phyloP scores from a whole-genome alignment of 2,797 vertebrate species.

The Salmo trutta region DNA sequence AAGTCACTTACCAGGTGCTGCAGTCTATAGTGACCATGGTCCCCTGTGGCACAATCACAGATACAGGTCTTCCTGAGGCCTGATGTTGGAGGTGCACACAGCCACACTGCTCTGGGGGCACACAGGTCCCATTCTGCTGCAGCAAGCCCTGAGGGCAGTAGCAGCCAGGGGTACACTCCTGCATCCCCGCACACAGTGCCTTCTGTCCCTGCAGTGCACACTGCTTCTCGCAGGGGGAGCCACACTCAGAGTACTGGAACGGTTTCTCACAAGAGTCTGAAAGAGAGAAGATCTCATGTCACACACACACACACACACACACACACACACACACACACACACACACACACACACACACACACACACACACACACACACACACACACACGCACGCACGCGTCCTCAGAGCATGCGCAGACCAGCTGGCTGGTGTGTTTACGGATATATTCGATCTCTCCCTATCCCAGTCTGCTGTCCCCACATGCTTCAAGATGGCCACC shows the following conservation, averaged over 20 bases:
- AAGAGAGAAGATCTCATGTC: not conserved
- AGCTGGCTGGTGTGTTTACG: too few species aligned
- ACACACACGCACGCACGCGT: not conserved
- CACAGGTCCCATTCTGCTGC: slow-evolving; percentile 80
- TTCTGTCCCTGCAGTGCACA: slow-evolving; percentile 71
- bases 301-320: not conserved
- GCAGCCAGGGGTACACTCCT: slow-evolving; percentile 82
- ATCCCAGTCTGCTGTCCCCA: too few species aligned
- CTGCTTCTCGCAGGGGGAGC: slow-evolving; percentile 79
- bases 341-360: not conserved
- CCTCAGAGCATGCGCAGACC: too few species aligned
- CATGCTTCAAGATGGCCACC: too few species aligned
- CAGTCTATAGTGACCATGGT: slow-evolving; percentile 76
- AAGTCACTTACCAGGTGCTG: slow-evolving; percentile 81
- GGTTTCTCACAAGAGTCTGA: slow-evolving; percentile 74
- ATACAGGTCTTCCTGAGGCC: slow-evolving; percentile 50
- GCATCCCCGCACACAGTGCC: slow-evolving; percentile 67
- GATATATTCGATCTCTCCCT: too few species aligned
- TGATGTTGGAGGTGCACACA: slow-evolving; percentile 72
- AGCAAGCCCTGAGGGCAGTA: slow-evolving; percentile 86
- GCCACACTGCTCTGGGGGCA: slow-evolving; percentile 74
- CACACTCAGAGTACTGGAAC: slow-evolving; percentile 79
- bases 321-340: not conserved
- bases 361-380: not conserved
- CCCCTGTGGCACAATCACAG: slow-evolving; percentile 70